A percentile compares a stretch with the other conserved stretches of the same genome.
Conservation (phyloP, 2,888 invertebrate species). For the Hydraecia micacea region DNA sequence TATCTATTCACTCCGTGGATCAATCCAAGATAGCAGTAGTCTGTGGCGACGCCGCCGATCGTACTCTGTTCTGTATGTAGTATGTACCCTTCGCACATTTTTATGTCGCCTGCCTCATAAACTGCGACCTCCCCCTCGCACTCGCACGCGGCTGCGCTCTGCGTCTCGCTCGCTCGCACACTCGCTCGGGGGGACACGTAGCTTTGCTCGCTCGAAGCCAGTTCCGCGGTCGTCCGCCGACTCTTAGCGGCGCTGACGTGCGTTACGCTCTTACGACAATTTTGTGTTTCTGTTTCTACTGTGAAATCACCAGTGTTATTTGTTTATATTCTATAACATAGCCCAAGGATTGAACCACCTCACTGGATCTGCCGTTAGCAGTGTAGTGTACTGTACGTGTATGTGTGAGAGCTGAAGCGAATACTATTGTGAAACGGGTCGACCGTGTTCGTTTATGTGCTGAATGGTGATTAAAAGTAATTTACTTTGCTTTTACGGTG, state of each 20-base stretch:
- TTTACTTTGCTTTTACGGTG: slow-evolving; percentile 88
- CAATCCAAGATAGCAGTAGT: slow-evolving; percentile 79
- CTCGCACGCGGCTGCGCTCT: slow-evolving; percentile 32
- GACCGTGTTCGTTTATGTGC: slow-evolving; percentile 86
- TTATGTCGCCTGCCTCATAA: slow-evolving; percentile 81
- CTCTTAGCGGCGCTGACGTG: slow-evolving; percentile 89
- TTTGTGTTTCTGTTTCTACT: slow-evolving; percentile 84
- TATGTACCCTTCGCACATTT: slow-evolving; percentile 83
- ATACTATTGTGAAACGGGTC: slow-evolving; percentile 83
- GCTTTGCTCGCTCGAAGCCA: slow-evolving; percentile 79
- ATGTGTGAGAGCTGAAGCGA: slow-evolving; percentile 76
- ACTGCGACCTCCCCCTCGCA: slow-evolving; percentile 69
- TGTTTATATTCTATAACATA: slow-evolving; percentile 85
- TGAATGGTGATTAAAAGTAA: slow-evolving; percentile 89
- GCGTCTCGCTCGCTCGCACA: slow-evolving; percentile 78
- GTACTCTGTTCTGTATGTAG: slow-evolving; percentile 70
- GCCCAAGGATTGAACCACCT: slow-evolving; percentile 81
- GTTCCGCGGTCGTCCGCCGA: slow-evolving; percentile 88
- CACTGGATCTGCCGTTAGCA: slow-evolving; percentile 78
- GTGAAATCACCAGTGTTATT: slow-evolving; percentile 87
- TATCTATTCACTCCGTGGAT: slow-evolving; percentile 82
- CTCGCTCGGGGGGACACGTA: slow-evolving; percentile 83
- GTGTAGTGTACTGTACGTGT: slow-evolving; percentile 83
- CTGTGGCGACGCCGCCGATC: slow-evolving; percentile 75
- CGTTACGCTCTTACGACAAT: slow-evolving; percentile 81